These are phyloP conservation scores for Melanotaenia pygmaea DNA, from an alignment of 2,797 vertebrate genomes.

Conservation along the genomic window DNA sequence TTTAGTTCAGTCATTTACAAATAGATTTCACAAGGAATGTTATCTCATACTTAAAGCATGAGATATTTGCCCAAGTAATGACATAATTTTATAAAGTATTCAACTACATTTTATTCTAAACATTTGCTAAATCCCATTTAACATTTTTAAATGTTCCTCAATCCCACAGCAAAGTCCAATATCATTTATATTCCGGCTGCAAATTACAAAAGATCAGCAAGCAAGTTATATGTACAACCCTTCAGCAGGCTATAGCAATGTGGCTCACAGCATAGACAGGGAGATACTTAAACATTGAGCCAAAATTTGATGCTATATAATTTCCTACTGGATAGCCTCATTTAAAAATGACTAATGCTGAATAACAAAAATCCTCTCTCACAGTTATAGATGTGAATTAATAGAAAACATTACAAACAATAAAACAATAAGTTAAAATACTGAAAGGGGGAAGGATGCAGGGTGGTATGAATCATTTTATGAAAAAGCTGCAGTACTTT, in stretches of 20 bases:
- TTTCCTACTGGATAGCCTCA: not conserved
- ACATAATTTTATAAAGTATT: not conserved
- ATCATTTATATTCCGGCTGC: conserved; percentile 28
- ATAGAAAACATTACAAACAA: not conserved
- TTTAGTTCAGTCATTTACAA: not conserved
- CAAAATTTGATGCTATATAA: conserved; percentile 19
- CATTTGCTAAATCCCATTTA: conserved; percentile 18
- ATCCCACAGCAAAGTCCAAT: conserved; percentile 15
- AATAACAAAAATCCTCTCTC: conserved; percentile 4
- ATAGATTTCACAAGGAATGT: too few relatives aligned
- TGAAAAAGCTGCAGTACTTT: not conserved
- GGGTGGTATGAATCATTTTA: not conserved
- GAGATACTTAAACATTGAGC: conserved; percentile 13
- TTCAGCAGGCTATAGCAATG: conserved; percentile 27
- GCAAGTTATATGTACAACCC: conserved; percentile 23
- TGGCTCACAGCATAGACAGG: conserved; percentile 14
- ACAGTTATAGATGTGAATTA: not conserved
- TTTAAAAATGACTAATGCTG: conserved; percentile 4
- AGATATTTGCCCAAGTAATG: not conserved
- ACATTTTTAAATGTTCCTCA: conserved; percentile 10
- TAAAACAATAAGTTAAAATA: not conserved
- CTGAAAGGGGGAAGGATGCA: not conserved
- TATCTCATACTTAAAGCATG: not conserved
- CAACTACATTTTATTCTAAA: conserved; percentile 7
- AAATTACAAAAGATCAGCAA: conserved; percentile 18